Evolutionary conservation across 2,797 vertebrate genomes (phyloP).

Genomic region (Sebastes alutus): DNA sequence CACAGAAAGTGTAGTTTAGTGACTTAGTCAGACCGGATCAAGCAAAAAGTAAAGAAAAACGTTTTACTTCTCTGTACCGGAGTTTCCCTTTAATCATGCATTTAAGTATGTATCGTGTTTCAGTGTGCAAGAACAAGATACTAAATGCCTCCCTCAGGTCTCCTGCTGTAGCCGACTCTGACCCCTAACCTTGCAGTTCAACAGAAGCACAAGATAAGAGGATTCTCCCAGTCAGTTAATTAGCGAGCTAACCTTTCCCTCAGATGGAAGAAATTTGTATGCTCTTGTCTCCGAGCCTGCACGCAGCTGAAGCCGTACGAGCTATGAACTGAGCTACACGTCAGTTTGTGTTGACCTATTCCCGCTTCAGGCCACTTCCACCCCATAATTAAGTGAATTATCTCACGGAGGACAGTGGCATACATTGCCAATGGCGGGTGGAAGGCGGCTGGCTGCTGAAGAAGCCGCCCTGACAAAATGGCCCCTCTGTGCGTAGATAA

Average conservation of each 20-base stretch:
- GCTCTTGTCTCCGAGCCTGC: conserved; percentile 34
- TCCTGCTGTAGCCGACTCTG: conserved; percentile 3
- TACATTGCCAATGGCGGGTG: conserved; percentile 53
- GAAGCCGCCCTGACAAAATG: conserved; percentile 87
- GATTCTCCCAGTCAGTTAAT: conserved; percentile 49
- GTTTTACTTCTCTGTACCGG: too few relatives aligned
- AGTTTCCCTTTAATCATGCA: conserved; percentile 24
- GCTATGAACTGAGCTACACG: conserved; percentile 35
- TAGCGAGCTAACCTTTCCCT: conserved; percentile 58
- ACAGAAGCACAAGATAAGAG: conserved; percentile 31
- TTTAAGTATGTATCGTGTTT: conserved; percentile 35
- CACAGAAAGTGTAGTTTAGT: too few relatives aligned
- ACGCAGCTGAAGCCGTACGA: conserved; percentile 24
- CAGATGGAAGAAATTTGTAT: conserved; percentile 44
- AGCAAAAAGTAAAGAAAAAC: too few relatives aligned
- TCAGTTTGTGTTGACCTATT: conserved; percentile 66
- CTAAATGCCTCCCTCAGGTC: conserved; percentile 5
- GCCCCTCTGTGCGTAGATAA: conserved; percentile 91
- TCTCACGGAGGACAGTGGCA: conserved; percentile 88
- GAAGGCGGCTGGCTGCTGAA: conserved; percentile 51
- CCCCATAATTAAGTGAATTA: conserved; percentile 95
- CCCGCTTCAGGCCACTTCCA: conserved; percentile 68
- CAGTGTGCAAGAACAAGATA: background rate
- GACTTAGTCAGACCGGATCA: too few relatives aligned
- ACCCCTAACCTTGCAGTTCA: conserved; percentile 59